Percentiles rank a stretch among this genome's conserved stretches.
These are phyloP conservation scores for Ornithoptera alexandrae DNA, from an alignment of 2,888 invertebrate species.

Conservation along the genomic window DNA sequence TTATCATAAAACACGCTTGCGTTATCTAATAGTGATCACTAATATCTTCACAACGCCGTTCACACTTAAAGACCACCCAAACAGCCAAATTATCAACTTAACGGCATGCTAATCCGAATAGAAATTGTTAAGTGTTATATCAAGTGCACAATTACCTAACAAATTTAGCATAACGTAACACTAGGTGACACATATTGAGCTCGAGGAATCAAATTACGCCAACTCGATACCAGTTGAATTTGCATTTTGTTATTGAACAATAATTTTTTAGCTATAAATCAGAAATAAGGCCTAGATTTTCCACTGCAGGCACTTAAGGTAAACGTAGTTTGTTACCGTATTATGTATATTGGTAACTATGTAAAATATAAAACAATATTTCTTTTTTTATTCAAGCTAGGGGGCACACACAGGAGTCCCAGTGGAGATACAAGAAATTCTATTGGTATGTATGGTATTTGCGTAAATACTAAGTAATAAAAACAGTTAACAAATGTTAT, in stretches of 20 bases:
- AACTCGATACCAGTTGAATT: slow-evolving; percentile 6
- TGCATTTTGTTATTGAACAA: neutral
- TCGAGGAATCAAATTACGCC: slow-evolving; percentile 20
- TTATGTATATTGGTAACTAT: too few relatives aligned
- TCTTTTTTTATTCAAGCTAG: too few relatives aligned
- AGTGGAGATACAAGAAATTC: too few relatives aligned
- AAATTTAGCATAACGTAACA: slow-evolving; percentile 23
- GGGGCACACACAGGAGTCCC: too few relatives aligned
- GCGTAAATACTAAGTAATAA: too few relatives aligned
- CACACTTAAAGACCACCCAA: neutral
- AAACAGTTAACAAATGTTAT: too few relatives aligned
- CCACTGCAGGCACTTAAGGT: neutral
- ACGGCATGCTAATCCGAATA: neutral
- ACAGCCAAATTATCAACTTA: neutral
- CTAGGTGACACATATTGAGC: slow-evolving; percentile 32
- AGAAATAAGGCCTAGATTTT: neutral
- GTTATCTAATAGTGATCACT: slow-evolving; percentile 17
- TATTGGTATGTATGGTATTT: too few relatives aligned
- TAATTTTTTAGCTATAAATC: neutral
- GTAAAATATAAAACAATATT: too few relatives aligned
- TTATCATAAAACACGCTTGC: slow-evolving; percentile 2
- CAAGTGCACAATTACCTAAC: neutral
- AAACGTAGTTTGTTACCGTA: too few relatives aligned
- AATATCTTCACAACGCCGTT: neutral
- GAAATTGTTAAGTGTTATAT: neutral